Evolutionary conservation across 2,113 vertebrate species (phyloP).

Genomic region (Lucifuga dentata): DNA sequence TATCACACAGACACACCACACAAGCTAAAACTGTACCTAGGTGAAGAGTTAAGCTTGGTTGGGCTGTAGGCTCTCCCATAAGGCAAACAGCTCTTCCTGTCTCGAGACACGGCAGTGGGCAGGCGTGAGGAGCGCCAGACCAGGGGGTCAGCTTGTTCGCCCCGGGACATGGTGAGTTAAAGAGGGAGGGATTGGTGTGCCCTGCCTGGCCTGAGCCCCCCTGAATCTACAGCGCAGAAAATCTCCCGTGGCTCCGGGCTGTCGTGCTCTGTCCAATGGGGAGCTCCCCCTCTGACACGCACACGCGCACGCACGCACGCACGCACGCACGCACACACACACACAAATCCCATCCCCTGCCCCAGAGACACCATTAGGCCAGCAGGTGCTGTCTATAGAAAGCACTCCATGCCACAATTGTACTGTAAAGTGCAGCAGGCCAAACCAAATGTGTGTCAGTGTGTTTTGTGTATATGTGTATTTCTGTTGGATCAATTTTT

Average conservation of each 20-base stretch:
- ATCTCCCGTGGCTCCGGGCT: constrained; percentile 59
- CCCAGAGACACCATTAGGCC: constrained; percentile 50
- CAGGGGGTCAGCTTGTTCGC: constrained; percentile 66
- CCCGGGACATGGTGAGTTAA: constrained; percentile 74
- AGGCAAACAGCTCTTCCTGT: constrained; percentile 76
- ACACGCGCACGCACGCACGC: constrained; percentile 28
- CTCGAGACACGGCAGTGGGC: constrained; percentile 70
- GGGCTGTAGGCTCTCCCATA: constrained; percentile 55
- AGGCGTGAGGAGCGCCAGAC: constrained; percentile 71
- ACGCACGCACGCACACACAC: constrained; percentile 22
- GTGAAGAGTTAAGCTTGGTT: constrained; percentile 60
- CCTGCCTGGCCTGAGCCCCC: constrained; percentile 43
- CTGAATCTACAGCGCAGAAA: constrained; percentile 58
- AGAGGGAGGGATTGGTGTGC: constrained; percentile 62
- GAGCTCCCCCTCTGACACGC: constrained; percentile 46
- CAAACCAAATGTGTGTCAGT: constrained; percentile 18
- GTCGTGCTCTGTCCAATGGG: constrained; percentile 57
- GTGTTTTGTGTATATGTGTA: neutral
- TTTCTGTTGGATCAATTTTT: constrained; percentile 8
- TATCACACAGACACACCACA: constrained; percentile 11
- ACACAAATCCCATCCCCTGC: constrained; percentile 41
- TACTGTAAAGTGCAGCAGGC: constrained; percentile 41
- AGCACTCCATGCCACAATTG: constrained; percentile 52
- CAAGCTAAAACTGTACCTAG: constrained; percentile 70
- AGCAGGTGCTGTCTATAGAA: constrained; percentile 82